phyloP scores from a whole-genome alignment of 2,797 vertebrate species.

The Thalassophryne amazonica region DNA sequence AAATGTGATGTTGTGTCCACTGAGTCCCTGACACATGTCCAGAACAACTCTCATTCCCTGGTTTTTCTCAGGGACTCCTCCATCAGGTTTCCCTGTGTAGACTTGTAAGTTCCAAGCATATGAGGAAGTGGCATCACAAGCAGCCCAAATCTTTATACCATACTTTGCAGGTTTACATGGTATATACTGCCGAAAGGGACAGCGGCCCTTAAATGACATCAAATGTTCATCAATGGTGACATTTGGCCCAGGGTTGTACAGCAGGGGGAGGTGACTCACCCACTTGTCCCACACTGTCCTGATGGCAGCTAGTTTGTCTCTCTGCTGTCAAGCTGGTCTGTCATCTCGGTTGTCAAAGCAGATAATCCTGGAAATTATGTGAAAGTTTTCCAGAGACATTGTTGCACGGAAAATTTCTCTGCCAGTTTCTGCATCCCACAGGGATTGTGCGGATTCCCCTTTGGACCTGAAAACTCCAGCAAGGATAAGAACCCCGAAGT shows the following conservation, averaged over 20 bases:
- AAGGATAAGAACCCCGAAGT: constrained; percentile 36
- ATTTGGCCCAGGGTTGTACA: constrained; percentile 7
- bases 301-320: too few species aligned
- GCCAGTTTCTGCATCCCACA: constrained; percentile 30
- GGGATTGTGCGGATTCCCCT: constrained; percentile 24
- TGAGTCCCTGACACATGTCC: background rate
- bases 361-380: background rate
- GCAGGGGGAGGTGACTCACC: background rate
- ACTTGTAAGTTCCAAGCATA: background rate
- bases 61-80: too few species aligned
- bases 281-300: too few species aligned
- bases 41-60: background rate
- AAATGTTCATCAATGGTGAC: background rate
- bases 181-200: too few species aligned
- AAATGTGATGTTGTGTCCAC: constrained; percentile 1
- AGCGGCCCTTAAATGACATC: background rate
- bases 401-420: constrained; percentile 14
- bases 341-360: constrained; percentile 9
- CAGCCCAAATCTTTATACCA: too few species aligned
- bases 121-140: too few species aligned
- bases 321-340: too few species aligned
- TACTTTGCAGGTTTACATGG: too few species aligned
- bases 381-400: background rate
- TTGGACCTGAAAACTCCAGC: constrained; percentile 34
- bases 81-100: too few species aligned